Percentiles rank a stretch among this genome's conserved stretches.
phyloP scores from a whole-genome alignment of 1,140 invertebrate genomes.

The Hycleus phaleratus region DNA sequence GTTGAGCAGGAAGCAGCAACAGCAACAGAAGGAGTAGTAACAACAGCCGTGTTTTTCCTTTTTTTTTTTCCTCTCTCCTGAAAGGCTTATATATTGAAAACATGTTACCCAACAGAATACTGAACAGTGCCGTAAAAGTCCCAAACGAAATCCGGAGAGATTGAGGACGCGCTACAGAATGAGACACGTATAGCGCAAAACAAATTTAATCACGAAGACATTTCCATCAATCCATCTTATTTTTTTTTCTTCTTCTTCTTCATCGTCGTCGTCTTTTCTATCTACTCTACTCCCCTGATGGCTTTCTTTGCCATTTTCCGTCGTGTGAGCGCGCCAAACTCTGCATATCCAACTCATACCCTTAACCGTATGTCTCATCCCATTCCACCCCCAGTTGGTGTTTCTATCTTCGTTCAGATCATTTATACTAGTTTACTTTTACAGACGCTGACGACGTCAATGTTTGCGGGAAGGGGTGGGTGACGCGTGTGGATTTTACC shows the following conservation, averaged over 20 bases:
- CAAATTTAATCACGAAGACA: constrained; percentile 40
- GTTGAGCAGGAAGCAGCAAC: not conserved
- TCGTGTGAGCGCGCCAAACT: constrained; percentile 23
- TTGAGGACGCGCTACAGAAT: constrained; percentile 17
- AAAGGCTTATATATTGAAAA: constrained; percentile 33
- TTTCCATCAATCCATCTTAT: constrained; percentile 41
- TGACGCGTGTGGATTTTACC: constrained; percentile 27
- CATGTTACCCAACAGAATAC: constrained; percentile 21
- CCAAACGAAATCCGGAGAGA: constrained; percentile 3
- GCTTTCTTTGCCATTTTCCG: constrained; percentile 36
- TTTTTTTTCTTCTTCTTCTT: constrained; percentile 23
- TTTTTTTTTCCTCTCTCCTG: constrained; percentile 13
- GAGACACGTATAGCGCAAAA: constrained; percentile 33
- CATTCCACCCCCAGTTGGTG: too few relatives aligned
- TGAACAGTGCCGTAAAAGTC: constrained; percentile 17
- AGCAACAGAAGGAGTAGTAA: too few relatives aligned
- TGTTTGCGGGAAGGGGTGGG: not conserved
- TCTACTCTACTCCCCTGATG: constrained; percentile 33
- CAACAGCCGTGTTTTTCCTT: not conserved
- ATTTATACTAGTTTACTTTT: not conserved
- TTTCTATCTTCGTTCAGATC: too few relatives aligned
- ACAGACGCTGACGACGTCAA: not conserved
- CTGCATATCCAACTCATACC: constrained; percentile 25
- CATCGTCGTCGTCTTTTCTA: constrained; percentile 17
- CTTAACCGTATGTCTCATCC: not conserved